phyloP scores from a whole-genome alignment of 2,113 vertebrate species.

The Talpa occidentalis region DNA sequence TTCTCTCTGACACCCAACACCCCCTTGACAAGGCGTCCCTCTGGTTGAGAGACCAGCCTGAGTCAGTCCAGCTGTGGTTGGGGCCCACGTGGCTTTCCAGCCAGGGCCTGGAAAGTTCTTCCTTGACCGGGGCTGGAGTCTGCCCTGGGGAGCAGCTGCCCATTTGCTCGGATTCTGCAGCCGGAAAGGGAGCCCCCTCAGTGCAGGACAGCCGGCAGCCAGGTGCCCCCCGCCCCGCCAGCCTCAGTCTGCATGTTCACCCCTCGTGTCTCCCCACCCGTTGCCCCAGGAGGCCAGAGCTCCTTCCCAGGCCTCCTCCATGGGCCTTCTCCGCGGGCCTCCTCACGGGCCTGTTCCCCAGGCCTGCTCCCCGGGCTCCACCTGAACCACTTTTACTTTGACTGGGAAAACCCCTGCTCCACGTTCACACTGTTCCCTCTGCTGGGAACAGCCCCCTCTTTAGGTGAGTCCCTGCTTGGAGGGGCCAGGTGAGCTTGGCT shows the following conservation, averaged over 20 bases:
- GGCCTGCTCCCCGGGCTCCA: too few species aligned
- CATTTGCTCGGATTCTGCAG: not conserved
- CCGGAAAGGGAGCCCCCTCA: too few species aligned
- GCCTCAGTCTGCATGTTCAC: not conserved
- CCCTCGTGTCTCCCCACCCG: accelerated
- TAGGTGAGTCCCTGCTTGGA: not conserved
- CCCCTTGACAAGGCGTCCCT: not conserved
- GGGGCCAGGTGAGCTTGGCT: not conserved
- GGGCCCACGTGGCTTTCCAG: not conserved
- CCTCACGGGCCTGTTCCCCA: too few species aligned
- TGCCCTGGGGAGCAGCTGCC: not conserved
- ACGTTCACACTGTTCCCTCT: accelerated
- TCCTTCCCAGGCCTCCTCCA: too few species aligned
- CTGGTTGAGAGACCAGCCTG: not conserved
- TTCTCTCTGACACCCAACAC: not conserved
- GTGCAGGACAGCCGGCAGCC: too few species aligned
- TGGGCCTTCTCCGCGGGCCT: too few species aligned
- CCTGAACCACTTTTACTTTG: accelerated
- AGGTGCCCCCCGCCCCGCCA: not conserved
- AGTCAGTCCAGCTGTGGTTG: accelerated
- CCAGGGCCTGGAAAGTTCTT: not conserved
- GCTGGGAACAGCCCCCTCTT: not conserved
- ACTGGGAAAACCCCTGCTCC: not conserved
- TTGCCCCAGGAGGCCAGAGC: too few species aligned
- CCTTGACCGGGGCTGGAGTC: not conserved